Conservation (phyloP, 2,113 vertebrate genomes). For the Dasyurus viverrinus region DNA sequence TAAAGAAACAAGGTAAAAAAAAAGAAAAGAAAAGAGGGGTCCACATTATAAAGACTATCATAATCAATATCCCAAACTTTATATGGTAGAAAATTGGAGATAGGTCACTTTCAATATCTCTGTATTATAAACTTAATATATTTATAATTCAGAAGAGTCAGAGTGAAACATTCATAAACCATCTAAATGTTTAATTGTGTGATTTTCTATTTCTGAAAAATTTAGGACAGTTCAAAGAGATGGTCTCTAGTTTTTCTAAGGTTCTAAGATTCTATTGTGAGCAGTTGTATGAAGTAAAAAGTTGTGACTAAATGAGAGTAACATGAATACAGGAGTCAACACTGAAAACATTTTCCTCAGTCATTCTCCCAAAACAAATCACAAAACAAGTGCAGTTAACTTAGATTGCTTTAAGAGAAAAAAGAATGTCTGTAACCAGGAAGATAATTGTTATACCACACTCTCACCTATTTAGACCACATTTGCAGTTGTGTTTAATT, state of each 20-base stretch:
- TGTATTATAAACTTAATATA: neutral
- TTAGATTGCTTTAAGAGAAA: neutral
- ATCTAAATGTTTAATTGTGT: neutral
- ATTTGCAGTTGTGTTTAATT: neutral
- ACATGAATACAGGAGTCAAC: neutral
- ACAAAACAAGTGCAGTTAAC: neutral
- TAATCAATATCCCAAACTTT: neutral
- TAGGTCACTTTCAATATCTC: neutral
- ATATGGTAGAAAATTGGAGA: neutral
- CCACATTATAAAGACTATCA: neutral
- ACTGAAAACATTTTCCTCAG: neutral
- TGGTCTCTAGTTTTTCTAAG: neutral
- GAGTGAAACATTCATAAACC: neutral
- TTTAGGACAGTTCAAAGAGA: neutral
- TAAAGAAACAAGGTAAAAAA: neutral
- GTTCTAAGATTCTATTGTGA: neutral
- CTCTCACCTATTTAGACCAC: neutral
- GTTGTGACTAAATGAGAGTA: neutral
- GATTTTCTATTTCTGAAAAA: neutral
- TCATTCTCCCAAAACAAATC: neutral
- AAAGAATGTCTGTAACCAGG: neutral
- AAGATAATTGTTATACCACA: neutral
- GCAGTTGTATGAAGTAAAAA: neutral
- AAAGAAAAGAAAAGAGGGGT: neutral
- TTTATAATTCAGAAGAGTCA: neutral